phyloP scores from a whole-genome alignment of 1,140 invertebrate genomes.

The Drosophila cardini region DNA sequence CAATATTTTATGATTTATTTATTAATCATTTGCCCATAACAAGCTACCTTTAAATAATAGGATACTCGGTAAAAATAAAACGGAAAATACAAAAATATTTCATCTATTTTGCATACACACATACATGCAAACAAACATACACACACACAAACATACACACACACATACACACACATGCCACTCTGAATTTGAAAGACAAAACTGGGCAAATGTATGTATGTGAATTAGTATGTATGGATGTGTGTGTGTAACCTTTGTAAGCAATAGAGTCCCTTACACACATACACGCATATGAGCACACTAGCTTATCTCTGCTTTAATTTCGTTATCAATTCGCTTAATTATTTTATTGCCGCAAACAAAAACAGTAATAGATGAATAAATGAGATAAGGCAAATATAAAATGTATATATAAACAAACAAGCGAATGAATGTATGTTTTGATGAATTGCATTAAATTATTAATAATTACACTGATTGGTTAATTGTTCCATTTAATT shows the following conservation, averaged over 20 bases:
- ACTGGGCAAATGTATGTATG: no score
- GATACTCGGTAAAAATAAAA: no score
- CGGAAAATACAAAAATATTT: no score
- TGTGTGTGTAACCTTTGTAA: no score
- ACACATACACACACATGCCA: no score
- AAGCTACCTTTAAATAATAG: slow-evolving; percentile 1
- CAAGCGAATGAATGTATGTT: background rate
- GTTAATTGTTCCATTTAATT: slow-evolving; percentile 49
- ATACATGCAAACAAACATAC: no score
- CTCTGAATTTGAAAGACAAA: no score
- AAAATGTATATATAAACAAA: background rate
- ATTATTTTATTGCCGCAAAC: background rate
- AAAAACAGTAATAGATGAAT: background rate
- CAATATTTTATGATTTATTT: slow-evolving; percentile 60
- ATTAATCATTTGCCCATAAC: slow-evolving; percentile 19
- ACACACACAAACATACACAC: no score
- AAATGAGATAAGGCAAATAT: background rate
- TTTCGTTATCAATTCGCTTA: background rate
- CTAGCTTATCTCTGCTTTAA: background rate
- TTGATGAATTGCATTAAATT: slow-evolving; percentile 12
- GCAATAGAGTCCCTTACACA: no score
- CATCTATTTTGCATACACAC: no score
- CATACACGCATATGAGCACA: no score
- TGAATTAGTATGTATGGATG: background rate
- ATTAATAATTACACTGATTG: slow-evolving; percentile 32